These are phyloP conservation scores for Limnephilus marmoratus DNA, from an alignment of 2,888 invertebrate genomes.

Conservation along the genomic window DNA sequence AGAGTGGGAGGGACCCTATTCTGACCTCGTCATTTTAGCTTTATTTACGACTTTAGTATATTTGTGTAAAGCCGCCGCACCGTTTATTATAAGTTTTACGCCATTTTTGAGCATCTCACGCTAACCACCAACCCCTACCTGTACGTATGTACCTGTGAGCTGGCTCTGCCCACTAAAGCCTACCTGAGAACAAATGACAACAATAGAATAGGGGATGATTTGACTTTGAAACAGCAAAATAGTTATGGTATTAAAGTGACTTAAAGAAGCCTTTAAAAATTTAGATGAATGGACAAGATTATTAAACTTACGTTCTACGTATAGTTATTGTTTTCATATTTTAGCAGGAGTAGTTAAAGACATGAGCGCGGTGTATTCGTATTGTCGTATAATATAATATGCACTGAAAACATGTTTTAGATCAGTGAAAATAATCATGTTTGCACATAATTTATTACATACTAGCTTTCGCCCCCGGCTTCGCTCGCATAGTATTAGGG, in stretches of 20 bases:
- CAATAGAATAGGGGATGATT: slow-evolving; percentile 20
- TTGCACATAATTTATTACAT: too few relatives aligned
- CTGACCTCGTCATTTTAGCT: slow-evolving; percentile 63
- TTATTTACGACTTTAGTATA: slow-evolving; percentile 62
- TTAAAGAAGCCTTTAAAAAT: neutral
- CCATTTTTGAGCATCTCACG: slow-evolving; percentile 31
- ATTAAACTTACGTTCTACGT: neutral
- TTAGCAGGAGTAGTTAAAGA: too few relatives aligned
- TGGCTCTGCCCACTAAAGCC: slow-evolving; percentile 22
- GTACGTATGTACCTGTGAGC: neutral
- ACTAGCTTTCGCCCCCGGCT: too few relatives aligned
- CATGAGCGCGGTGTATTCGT: too few relatives aligned
- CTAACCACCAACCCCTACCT: slow-evolving; percentile 35
- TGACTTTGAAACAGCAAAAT: neutral
- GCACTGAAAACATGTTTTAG: too few relatives aligned
- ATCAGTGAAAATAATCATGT: too few relatives aligned
- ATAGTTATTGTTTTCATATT: too few relatives aligned
- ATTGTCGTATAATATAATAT: too few relatives aligned
- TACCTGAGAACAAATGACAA: slow-evolving; percentile 39
- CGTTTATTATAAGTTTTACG: slow-evolving; percentile 17
- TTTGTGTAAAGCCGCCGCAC: slow-evolving; percentile 37
- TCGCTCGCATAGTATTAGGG: too few relatives aligned
- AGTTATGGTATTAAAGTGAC: neutral
- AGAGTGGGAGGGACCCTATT: slow-evolving; percentile 39
- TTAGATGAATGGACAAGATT: neutral